A percentile compares a stretch with the other conserved stretches of the same genome.
phyloP scores from a whole-genome alignment of 2,113 vertebrate species.

The Gadus chalcogrammus region DNA sequence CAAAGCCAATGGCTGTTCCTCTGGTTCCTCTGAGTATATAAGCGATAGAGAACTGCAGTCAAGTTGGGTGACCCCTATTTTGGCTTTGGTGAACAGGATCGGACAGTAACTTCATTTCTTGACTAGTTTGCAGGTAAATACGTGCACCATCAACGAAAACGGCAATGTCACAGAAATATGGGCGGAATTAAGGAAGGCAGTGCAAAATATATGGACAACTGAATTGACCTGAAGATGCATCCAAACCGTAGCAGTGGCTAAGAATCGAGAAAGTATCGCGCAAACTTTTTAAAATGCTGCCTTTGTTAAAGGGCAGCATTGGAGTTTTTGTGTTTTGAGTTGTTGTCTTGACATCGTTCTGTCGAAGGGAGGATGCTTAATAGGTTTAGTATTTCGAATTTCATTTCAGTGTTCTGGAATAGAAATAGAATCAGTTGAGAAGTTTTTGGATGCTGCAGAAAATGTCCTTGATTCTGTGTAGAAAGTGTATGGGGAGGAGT shows the following conservation, averaged over 20 bases:
- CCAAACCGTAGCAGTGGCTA: conserved; percentile 10
- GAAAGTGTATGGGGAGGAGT: background rate
- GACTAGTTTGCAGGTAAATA: conserved; percentile 74
- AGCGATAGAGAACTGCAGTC: conserved; percentile 40
- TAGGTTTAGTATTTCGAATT: background rate
- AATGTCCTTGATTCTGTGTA: background rate
- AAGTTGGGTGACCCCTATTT: conserved; percentile 76
- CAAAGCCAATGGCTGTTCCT: conserved; percentile 56
- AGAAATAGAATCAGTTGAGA: background rate
- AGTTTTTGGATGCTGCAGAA: background rate
- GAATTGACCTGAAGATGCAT: conserved; percentile 14
- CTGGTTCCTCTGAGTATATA: conserved; percentile 66
- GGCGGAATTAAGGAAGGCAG: conserved; percentile 11
- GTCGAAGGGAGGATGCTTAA: conserved; percentile 16
- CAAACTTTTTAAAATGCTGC: background rate
- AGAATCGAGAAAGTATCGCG: background rate
- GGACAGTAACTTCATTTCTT: conserved; percentile 77
- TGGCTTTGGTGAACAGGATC: conserved; percentile 76
- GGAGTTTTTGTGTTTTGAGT: conserved; percentile 1
- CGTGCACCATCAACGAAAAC: conserved; percentile 19
- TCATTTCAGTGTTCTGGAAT: background rate
- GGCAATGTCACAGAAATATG: conserved; percentile 9
- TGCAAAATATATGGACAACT: conserved; percentile 2
- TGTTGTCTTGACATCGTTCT: background rate
- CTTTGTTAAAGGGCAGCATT: background rate